These are phyloP conservation scores for Chrysochloris asiatica DNA, from an alignment of 2,113 vertebrate species.

Conservation along the genomic window DNA sequence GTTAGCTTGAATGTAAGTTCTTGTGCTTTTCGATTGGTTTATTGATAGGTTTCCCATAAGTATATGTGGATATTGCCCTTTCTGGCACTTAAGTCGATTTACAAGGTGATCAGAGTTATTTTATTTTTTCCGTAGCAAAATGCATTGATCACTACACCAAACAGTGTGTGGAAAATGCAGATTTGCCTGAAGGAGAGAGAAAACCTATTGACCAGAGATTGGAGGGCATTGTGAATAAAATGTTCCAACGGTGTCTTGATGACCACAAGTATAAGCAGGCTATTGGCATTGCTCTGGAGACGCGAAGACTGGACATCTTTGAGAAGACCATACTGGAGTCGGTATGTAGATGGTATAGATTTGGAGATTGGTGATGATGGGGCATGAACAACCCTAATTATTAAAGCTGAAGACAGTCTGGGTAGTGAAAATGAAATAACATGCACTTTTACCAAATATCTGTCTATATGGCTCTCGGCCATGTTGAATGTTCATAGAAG, in stretches of 20 bases:
- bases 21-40: not conserved
- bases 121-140: constrained; percentile 89
- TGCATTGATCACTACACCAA: constrained; percentile 99
- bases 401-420: not conserved
- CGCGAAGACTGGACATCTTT: constrained; percentile 95
- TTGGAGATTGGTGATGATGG: not conserved
- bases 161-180: constrained; percentile 96
- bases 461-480: constrained; percentile 3
- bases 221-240: constrained; percentile 99
- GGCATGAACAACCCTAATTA: not conserved
- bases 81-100: constrained; percentile 16
- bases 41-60: not conserved
- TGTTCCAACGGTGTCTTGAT: constrained; percentile 97
- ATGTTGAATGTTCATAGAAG: constrained; percentile 1
- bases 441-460: not conserved
- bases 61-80: constrained; percentile 39
- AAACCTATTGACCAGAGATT: constrained; percentile 95
- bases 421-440: constrained; percentile 15
- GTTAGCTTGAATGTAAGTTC: constrained; percentile 37
- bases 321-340: constrained; percentile 97
- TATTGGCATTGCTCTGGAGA: constrained; percentile 97
- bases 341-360: constrained; percentile 79
- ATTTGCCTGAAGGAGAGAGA: constrained; percentile 94
- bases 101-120: not conserved
- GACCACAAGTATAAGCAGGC: constrained; percentile 99